Conservation (phyloP, 1,140 invertebrate species). For the Drosophila tropicalis region DNA sequence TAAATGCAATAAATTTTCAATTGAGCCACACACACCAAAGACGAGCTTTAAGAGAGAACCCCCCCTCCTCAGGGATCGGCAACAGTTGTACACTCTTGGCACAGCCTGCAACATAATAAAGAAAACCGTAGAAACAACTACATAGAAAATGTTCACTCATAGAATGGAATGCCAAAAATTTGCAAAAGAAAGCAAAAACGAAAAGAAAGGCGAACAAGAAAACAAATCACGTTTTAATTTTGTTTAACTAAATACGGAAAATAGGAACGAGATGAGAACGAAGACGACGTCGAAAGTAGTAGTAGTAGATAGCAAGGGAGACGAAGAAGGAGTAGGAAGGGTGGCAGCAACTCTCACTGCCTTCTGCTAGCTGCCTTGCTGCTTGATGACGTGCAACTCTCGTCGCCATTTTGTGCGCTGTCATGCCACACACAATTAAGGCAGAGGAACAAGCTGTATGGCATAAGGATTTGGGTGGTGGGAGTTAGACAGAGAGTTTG, state of each 20-base stretch:
- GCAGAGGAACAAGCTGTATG: slow-evolving; percentile 55
- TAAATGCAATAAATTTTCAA: slow-evolving; percentile 77
- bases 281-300: background rate
- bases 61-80: too few species aligned
- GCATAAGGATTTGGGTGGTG: slow-evolving; percentile 2
- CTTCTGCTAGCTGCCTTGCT: slow-evolving; percentile 9
- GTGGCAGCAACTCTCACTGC: slow-evolving; percentile 5
- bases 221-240: slow-evolving; percentile 83
- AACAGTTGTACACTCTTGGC: slow-evolving; percentile 6
- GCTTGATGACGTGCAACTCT: slow-evolving; percentile 80
- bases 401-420: slow-evolving; percentile 78
- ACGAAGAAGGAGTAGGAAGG: background rate
- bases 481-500: background rate
- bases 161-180: slow-evolving; percentile 69
- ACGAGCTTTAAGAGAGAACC: slow-evolving; percentile 58
- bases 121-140: slow-evolving; percentile 29
- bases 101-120: slow-evolving; percentile 46
- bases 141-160: slow-evolving; percentile 18
- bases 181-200: slow-evolving; percentile 46
- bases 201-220: slow-evolving; percentile 54
- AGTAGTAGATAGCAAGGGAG: too few species aligned
- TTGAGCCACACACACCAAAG: slow-evolving; percentile 50
- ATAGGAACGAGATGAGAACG: slow-evolving; percentile 7
- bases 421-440: slow-evolving; percentile 81
- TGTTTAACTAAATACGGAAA: slow-evolving; percentile 82